A percentile compares a stretch with the other conserved stretches of the same genome.
phyloP scores from a whole-genome alignment of 2,113 vertebrate genomes.

The Trichomycterus rosablanca region DNA sequence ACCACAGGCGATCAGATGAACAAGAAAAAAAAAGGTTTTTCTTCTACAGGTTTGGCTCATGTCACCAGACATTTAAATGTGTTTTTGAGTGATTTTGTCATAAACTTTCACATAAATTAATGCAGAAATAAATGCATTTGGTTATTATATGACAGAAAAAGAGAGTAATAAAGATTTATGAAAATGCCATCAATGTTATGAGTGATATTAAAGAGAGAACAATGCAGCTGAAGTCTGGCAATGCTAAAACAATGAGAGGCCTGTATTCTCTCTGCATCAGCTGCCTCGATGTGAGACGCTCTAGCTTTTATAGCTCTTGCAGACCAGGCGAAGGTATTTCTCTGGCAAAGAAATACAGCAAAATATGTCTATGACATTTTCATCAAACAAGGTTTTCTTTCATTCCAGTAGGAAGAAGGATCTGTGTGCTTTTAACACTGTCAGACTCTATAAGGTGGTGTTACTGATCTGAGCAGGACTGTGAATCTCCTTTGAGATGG shows the following conservation, averaged over 20 bases:
- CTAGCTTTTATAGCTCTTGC: slow-evolving; percentile 54
- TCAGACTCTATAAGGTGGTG: slow-evolving; percentile 36
- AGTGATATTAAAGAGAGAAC: slow-evolving; percentile 46
- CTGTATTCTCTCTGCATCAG: slow-evolving; percentile 42
- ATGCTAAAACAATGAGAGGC: slow-evolving; percentile 59
- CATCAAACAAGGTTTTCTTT: slow-evolving; percentile 50
- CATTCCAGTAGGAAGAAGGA: slow-evolving; percentile 35
- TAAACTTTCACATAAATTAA: not conserved
- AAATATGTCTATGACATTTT: slow-evolving; percentile 47
- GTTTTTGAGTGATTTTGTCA: slow-evolving; percentile 5
- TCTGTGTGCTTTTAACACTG: slow-evolving; percentile 35
- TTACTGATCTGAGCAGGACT: no score
- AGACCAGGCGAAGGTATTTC: slow-evolving; percentile 46
- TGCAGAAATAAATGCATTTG: not conserved
- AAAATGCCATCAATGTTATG: slow-evolving; percentile 32
- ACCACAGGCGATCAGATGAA: not conserved
- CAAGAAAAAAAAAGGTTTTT: not conserved
- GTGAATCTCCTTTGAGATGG: not conserved
- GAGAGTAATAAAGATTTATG: not conserved
- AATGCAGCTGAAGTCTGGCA: slow-evolving; percentile 44
- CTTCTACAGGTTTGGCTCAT: slow-evolving; percentile 5
- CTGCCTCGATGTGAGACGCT: not conserved
- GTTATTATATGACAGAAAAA: not conserved
- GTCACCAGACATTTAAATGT: slow-evolving; percentile 13
- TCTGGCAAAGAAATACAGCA: slow-evolving; percentile 49